Evolutionary conservation across 64 coral and sea anemone species (phyloP), one percentile per base, ranked within the genome.

Genomic region (Cladopsammia gracilis): DNA sequence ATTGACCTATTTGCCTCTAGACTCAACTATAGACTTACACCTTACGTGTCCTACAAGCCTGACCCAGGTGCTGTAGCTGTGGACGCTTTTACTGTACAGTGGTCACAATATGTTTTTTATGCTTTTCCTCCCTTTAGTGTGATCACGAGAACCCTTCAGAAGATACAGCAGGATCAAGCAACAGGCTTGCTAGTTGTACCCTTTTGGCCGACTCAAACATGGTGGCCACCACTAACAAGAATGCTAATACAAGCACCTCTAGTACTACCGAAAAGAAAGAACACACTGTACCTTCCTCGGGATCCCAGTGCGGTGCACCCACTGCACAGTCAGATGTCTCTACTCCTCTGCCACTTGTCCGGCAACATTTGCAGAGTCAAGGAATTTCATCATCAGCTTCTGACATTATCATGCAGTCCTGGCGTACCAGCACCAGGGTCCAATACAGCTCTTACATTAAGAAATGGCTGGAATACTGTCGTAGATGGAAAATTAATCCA

Each of bases 351-450:
- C 91, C 82, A 81, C 52, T 93, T 93, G 65, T 93, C 82, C 4
- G 42, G 71, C 10, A 93, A 81, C 53, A 76, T 43, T 84, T 91
- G 52, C 78, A 91, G 19, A 83, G 90, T 75, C 67, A 85, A 74
- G 78, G 79, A 92, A 75, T 92, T 92, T 92, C 79, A 85, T 62
- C 90, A 18, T 50, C 26, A 76, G 90, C 90, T 77, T 64, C 80
- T 49, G 43, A 74, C 45, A 86, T 93, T 86, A 87, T 87, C 43
- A 87, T 86, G 91, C 83, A 93, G 82, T 93, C 91, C 71, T 93
- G 91, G 82, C 57, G 82, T 19, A 87, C 72, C 16, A 87, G 91
- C 83, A 93, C 91, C 19, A 78, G 83, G 24, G 48, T 67, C 19
- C 82, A 93, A 53, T 93, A 86, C 82, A 93, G 73, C 20, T 78